Percentiles rank a stretch among this genome's conserved stretches.
These are phyloP conservation scores for Micronycteris hirsuta DNA, from an alignment of 2,113 vertebrate species.

Conservation along the genomic window DNA sequence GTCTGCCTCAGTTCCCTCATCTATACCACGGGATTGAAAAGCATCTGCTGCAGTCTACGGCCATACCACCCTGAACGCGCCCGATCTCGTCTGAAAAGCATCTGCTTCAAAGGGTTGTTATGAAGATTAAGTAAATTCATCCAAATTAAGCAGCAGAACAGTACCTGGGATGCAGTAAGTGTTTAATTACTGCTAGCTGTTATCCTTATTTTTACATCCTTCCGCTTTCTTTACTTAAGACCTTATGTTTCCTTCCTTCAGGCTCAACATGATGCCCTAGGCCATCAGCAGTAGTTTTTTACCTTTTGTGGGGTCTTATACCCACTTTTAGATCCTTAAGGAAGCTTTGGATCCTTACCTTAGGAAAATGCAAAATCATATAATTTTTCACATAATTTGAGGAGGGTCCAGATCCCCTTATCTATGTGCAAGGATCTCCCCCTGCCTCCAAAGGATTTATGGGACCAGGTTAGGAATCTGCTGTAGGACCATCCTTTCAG, in stretches of 20 bases:
- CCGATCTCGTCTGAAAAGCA: too few species aligned
- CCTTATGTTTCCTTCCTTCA: not conserved
- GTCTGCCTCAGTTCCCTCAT: not conserved
- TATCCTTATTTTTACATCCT: not conserved
- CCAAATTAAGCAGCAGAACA: not conserved
- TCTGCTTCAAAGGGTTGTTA: not conserved
- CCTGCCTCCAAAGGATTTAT: not conserved
- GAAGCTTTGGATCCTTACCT: not conserved
- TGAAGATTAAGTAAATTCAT: not conserved
- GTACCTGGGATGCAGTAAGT: not conserved
- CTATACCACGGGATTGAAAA: not conserved
- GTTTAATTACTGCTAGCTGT: not conserved
- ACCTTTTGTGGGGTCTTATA: not conserved
- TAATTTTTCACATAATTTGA: not conserved
- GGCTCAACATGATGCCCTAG: not conserved
- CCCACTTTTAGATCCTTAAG: not conserved
- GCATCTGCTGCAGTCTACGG: too few species aligned
- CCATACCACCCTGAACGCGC: too few species aligned
- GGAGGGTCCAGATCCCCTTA: not conserved
- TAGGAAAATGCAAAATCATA: not conserved
- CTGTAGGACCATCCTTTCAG: not conserved
- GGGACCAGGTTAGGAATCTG: not conserved
- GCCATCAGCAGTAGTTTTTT: not conserved
- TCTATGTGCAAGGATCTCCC: not conserved
- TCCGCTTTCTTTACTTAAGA: not conserved